phyloP scores from a whole-genome alignment of 1,140 invertebrate genomes.

The Leptinotarsa defecta region DNA sequence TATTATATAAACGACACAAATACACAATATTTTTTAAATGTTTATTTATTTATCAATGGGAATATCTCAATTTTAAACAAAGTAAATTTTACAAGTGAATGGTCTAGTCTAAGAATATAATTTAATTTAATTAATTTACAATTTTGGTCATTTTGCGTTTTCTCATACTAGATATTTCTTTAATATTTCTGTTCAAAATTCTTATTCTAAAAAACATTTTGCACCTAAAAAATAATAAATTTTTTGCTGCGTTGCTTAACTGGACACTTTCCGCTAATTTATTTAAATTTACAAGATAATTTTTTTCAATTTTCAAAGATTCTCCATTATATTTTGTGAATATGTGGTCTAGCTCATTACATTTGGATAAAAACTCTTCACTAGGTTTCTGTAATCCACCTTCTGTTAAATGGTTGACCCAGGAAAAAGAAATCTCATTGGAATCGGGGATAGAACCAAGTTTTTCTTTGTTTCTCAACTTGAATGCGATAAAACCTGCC shows the following conservation, averaged over 20 bases:
- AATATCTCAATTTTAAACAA: background rate
- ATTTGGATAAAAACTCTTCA: constrained; percentile 23
- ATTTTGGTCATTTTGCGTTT: constrained; percentile 29
- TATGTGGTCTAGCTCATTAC: constrained; percentile 27
- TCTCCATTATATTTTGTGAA: constrained; percentile 28
- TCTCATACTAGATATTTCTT: constrained; percentile 14
- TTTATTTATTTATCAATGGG: background rate
- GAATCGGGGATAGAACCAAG: constrained; percentile 28
- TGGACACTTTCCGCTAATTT: constrained; percentile 18
- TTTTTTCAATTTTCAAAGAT: constrained; percentile 22
- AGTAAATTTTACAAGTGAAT: background rate
- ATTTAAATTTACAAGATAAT: constrained; percentile 15
- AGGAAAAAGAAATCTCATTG: constrained; percentile 31
- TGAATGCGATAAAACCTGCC: constrained; percentile 34
- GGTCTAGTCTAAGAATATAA: background rate
- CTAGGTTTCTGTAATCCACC: constrained; percentile 28
- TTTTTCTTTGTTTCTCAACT: constrained; percentile 30
- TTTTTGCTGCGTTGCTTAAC: constrained; percentile 16
- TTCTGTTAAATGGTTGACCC: constrained; percentile 26
- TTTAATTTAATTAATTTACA: constrained; percentile 18
- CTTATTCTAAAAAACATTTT: constrained; percentile 15
- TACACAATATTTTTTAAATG: background rate
- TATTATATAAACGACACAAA: too few relatives aligned
- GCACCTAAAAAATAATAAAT: background rate
- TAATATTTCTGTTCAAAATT: constrained; percentile 20